Evolutionary conservation across 2,113 vertebrate genomes (phyloP), one percentile per base, ranked within the genome.

Genomic region (Nicator chloris): DNA sequence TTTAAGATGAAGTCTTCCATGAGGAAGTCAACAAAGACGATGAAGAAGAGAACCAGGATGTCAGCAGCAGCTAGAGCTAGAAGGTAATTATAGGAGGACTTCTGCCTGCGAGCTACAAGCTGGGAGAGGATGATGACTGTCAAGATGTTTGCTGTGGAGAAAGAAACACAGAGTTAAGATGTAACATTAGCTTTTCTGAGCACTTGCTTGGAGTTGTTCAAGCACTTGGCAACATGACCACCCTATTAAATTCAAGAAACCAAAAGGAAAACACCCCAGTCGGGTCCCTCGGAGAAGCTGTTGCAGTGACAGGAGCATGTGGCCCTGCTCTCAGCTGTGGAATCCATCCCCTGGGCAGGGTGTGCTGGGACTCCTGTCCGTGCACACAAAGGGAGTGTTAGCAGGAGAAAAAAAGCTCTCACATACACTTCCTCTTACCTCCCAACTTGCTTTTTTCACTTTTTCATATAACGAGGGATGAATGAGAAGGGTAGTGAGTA

Each of bases 21-120:
- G 24, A 99, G 98, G 89, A 99, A 99, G 96, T 99, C 99, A 11
- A 99, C 99, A 76, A 99, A 99, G 53, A 99, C 99, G 0, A 99
- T 99, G 96, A 99, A 98, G 89, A 99, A 98, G 37, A 99, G 98
- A 44, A 99, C 99, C 57, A 99, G 92, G 94, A 99, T 99, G 97
- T 99, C 99, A 1, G 99, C 99, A 6, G 99, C 98, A 2, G 99
- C 99, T n/a, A 99, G 98, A 13, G 99, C 99, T 97, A 99, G 93
- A 47, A 99, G 99, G 87, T 99, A 99, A 96, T 99, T 99, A 90
- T 99, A 99, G 85, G 99, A 99, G 77, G 99, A 99, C 97, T 99
- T 99, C 97, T 99, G 99, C 76, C 99, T 98, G 82, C 99, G 98
- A 73, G 99, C 98, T 95, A 99, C 99, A 37, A 99, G 98, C 98